Conservation (phyloP, 2,888 invertebrate genomes). For the Xanthorhoe designata region DNA sequence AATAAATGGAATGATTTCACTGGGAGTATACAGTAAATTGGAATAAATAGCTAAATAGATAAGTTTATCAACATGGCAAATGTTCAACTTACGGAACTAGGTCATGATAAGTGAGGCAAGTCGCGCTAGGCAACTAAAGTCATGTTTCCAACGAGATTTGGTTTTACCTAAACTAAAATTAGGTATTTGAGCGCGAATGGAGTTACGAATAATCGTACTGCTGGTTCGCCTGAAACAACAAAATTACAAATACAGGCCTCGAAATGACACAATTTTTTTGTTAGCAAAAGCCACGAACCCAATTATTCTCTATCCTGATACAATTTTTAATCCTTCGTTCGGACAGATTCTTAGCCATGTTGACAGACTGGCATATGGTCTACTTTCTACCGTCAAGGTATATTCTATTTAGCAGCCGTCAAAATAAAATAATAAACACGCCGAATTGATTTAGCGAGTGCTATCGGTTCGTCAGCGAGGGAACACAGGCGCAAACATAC, state of each 20-base stretch:
- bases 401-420: too few species aligned
- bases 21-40: constrained; percentile 24
- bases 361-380: too few species aligned
- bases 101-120: constrained; percentile 27
- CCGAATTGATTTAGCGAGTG: too few species aligned
- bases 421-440: too few species aligned
- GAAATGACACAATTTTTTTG: neutral
- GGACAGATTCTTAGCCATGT: too few species aligned
- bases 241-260: neutral
- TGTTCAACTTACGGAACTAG: constrained; percentile 29
- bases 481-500: too few species aligned
- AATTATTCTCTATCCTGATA: too few species aligned
- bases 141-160: constrained; percentile 26
- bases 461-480: too few species aligned
- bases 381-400: too few species aligned
- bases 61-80: constrained; percentile 34
- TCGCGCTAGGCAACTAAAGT: constrained; percentile 15
- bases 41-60: constrained; percentile 21
- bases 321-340: too few species aligned
- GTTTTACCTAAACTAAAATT: constrained; percentile 5
- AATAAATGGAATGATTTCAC: constrained; percentile 42
- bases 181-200: neutral
- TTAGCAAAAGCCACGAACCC: too few species aligned
- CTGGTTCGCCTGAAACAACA: constrained; percentile 30
- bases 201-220: constrained; percentile 33